phyloP scores from a whole-genome alignment of 1,140 invertebrate genomes.

The Pseudachorutes palmiensis region DNA sequence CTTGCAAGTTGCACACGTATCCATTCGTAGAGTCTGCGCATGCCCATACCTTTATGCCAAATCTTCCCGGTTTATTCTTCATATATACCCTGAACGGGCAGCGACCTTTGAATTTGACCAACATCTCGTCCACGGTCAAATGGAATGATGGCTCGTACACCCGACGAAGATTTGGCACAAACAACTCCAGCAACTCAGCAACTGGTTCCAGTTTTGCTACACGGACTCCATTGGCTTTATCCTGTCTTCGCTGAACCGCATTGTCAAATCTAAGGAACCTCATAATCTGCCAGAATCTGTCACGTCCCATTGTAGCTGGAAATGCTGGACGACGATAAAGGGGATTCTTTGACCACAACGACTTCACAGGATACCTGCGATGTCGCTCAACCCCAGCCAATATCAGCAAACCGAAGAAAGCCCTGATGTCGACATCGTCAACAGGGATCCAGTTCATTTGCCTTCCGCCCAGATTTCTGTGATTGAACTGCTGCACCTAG shows the following conservation, averaged over 20 bases:
- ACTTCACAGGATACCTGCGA: neutral
- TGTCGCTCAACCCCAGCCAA: neutral
- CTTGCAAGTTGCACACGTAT: constrained; percentile 4
- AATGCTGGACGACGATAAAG: neutral
- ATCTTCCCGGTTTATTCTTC: constrained; percentile 23
- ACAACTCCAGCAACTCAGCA: neutral
- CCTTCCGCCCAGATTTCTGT: no score
- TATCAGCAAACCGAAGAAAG: neutral
- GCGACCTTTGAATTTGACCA: constrained; percentile 14
- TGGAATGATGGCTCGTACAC: neutral
- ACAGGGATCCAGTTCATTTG: neutral
- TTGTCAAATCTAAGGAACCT: constrained; percentile 14
- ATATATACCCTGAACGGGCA: constrained; percentile 20
- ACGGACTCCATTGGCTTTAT: neutral
- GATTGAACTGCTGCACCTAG: neutral
- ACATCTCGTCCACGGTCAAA: constrained; percentile 13
- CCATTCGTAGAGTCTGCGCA: constrained; percentile 25
- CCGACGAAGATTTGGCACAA: neutral
- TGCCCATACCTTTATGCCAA: constrained; percentile 40
- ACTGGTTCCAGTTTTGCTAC: constrained; percentile 11
- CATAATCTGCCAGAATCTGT: neutral
- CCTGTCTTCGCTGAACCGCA: neutral
- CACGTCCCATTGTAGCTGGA: constrained; percentile 1
- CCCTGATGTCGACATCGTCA: neutral
- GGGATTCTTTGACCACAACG: neutral